Evolutionary conservation across 2,888 invertebrate genomes (phyloP).

Genomic region (Leucophenga montana): DNA sequence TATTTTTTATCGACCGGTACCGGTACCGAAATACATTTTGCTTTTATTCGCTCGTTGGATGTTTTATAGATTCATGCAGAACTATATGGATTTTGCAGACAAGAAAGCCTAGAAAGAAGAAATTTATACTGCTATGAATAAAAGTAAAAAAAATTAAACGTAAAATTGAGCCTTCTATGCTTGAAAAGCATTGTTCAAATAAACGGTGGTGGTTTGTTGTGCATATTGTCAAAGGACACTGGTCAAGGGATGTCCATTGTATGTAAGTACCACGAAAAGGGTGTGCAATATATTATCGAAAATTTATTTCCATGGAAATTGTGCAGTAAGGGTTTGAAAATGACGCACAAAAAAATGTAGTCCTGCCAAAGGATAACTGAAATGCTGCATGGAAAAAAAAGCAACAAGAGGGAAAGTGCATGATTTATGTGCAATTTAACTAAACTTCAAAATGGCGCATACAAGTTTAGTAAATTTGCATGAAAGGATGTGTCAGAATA

Average conservation of each 20-base stretch:
- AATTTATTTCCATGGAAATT: background rate
- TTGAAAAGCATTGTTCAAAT: too few species aligned
- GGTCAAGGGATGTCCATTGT: constrained; percentile 9
- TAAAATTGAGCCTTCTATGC: too few species aligned
- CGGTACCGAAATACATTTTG: too few species aligned
- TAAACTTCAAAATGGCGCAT: constrained; percentile 37
- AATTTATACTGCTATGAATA: too few species aligned
- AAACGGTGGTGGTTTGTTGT: background rate
- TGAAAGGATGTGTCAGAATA: constrained; percentile 23
- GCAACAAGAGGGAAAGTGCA: constrained; percentile 7
- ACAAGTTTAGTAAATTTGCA: constrained; percentile 24
- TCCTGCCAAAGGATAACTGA: constrained; percentile 17
- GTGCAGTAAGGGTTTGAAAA: background rate
- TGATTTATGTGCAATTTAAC: constrained; percentile 31
- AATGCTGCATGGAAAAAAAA: background rate
- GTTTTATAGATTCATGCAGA: too few species aligned
- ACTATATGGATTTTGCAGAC: too few species aligned
- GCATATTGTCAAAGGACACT: constrained; percentile 22
- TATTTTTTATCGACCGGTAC: too few species aligned
- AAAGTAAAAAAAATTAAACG: too few species aligned
- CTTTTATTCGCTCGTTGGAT: too few species aligned
- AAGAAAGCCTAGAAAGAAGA: too few species aligned
- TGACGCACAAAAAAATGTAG: background rate
- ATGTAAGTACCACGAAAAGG: background rate
- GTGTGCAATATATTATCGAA: constrained; percentile 8